A percentile compares a stretch with the other conserved stretches of the same genome.
phyloP scores from a whole-genome alignment of 2,888 invertebrate genomes.

The Euplagia quadripunctaria region DNA sequence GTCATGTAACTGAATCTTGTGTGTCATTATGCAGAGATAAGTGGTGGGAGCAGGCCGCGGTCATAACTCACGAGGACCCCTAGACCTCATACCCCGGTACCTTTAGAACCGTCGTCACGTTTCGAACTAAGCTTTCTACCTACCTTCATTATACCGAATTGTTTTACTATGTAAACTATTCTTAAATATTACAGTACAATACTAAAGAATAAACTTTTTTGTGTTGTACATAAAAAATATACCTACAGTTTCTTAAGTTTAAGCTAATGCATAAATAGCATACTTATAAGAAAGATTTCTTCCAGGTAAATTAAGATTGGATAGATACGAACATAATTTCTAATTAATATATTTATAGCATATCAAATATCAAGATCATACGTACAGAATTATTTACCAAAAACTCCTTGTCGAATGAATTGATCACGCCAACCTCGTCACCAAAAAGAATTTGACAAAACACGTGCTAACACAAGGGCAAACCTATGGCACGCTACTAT shows the following conservation, averaged over 20 bases:
- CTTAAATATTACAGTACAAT: not conserved
- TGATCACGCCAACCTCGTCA: too few relatives aligned
- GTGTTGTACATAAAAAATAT: too few relatives aligned
- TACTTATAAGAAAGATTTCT: not conserved
- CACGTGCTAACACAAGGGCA: too few relatives aligned
- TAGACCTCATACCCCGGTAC: slow-evolving; percentile 48
- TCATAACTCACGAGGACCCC: slow-evolving; percentile 69
- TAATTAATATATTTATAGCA: too few relatives aligned
- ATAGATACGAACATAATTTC: too few relatives aligned
- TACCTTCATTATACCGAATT: slow-evolving; percentile 15
- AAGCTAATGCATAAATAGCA: not conserved
- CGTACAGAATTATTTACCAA: too few relatives aligned
- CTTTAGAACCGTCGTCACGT: slow-evolving; percentile 60
- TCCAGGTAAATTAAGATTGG: not conserved
- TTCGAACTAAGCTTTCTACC: slow-evolving; percentile 41
- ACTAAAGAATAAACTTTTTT: not conserved
- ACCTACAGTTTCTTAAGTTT: not conserved
- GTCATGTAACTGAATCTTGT: slow-evolving; percentile 69
- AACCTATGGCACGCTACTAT: too few relatives aligned
- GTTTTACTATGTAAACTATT: slow-evolving; percentile 13
- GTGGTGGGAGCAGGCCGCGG: slow-evolving; percentile 67
- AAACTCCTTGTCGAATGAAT: too few relatives aligned
- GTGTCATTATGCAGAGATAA: slow-evolving; percentile 74
- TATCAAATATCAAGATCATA: too few relatives aligned
- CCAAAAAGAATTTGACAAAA: too few relatives aligned